Conservation (phyloP, 2,797 vertebrate species). For the Hippopotamyrus pictus region DNA sequence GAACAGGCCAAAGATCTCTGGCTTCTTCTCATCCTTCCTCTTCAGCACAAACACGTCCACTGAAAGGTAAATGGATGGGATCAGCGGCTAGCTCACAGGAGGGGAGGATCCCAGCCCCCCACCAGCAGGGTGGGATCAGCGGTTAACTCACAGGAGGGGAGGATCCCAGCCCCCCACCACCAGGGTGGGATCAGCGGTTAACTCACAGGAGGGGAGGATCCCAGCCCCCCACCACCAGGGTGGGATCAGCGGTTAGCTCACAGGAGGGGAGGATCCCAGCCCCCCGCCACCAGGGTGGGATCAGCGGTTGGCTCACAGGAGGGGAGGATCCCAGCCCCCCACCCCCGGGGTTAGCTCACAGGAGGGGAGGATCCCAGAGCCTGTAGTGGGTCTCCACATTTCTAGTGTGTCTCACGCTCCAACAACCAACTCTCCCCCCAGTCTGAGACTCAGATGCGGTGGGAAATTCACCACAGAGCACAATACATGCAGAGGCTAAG, state of each 20-base stretch:
- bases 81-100: background rate
- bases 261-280: too few relatives aligned
- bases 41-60: slow-evolving; percentile 89
- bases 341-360: too few relatives aligned
- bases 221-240: too few relatives aligned
- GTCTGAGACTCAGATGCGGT: background rate
- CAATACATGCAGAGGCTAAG: background rate
- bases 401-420: background rate
- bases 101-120: too few relatives aligned
- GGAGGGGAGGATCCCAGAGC: background rate
- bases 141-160: too few relatives aligned
- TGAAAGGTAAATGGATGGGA: slow-evolving; percentile 45
- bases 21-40: slow-evolving; percentile 84
- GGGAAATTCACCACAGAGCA: background rate
- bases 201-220: too few relatives aligned
- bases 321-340: too few relatives aligned
- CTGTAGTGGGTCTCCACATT: background rate
- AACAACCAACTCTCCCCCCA: background rate
- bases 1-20: slow-evolving; percentile 91
- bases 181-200: too few relatives aligned
- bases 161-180: too few relatives aligned
- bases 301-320: background rate
- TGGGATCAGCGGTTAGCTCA: too few relatives aligned
- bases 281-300: background rate
- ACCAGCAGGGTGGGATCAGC: too few relatives aligned